Conservation (phyloP, 1,140 invertebrate species). For the Cydia splendana region DNA sequence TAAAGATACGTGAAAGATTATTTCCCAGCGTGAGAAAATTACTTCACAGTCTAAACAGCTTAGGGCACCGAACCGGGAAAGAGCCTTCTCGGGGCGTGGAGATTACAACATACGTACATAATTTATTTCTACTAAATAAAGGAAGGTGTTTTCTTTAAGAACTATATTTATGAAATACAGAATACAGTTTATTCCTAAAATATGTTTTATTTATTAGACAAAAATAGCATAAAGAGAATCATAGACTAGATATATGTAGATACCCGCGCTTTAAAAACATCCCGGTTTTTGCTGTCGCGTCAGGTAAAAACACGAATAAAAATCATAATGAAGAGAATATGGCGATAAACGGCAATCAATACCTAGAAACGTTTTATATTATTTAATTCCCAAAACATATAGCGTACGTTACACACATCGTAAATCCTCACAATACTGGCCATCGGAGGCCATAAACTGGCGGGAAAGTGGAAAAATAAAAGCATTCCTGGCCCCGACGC, state of each 20-base stretch:
- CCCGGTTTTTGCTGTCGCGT: no score
- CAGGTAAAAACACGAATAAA: not conserved
- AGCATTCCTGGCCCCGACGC: slow-evolving; percentile 54
- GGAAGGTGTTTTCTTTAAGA: no score
- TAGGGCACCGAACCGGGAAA: not conserved
- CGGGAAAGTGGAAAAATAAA: slow-evolving; percentile 62
- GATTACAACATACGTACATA: not conserved
- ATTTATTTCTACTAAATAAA: not conserved
- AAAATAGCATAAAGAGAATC: no score
- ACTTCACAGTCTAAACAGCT: not conserved
- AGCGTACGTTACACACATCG: not conserved
- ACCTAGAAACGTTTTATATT: not conserved
- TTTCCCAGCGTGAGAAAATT: not conserved
- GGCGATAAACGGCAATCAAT: not conserved
- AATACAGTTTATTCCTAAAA: no score
- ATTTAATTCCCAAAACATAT: not conserved
- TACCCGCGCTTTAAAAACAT: no score
- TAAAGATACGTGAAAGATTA: not conserved
- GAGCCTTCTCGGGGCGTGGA: not conserved
- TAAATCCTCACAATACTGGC: slow-evolving; percentile 20
- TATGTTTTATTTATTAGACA: no score
- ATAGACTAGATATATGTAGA: no score
- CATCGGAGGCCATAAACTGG: slow-evolving; percentile 55
- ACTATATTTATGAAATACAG: no score
- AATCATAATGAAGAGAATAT: not conserved